phyloP scores from a whole-genome alignment of 2,113 vertebrate species.

The Chlamydotis undulata region DNA sequence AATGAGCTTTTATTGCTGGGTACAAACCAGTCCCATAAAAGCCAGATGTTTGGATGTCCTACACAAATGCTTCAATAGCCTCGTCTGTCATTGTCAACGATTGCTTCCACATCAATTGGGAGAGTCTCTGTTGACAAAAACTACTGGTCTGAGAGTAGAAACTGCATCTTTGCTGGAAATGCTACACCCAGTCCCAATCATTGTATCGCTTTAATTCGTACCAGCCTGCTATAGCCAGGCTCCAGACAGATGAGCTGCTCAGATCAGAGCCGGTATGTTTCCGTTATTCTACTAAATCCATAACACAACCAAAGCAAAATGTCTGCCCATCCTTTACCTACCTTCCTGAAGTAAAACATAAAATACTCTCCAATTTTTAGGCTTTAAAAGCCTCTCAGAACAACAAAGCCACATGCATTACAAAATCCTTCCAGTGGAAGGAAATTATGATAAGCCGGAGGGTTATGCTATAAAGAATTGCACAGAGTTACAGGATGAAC shows the following conservation, averaged over 20 bases:
- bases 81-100: neutral
- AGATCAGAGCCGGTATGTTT: neutral
- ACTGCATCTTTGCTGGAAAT: neutral
- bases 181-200: neutral
- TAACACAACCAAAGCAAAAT: neutral
- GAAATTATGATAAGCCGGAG: constrained; percentile 8
- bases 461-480: neutral
- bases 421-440: neutral
- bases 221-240: neutral
- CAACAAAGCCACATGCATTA: neutral
- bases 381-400: neutral
- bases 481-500: neutral
- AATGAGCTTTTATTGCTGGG: neutral
- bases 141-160: neutral
- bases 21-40: neutral
- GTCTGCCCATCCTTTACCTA: neutral
- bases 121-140: neutral
- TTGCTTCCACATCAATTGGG: neutral
- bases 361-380: neutral
- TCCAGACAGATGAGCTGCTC: neutral
- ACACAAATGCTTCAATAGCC: neutral
- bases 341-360: neutral
- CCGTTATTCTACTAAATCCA: neutral
- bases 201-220: neutral
- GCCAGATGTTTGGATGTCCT: neutral